These are phyloP conservation scores for Eriocheir sinensis DNA, from an alignment of 1,140 invertebrate genomes.

Conservation along the genomic window DNA sequence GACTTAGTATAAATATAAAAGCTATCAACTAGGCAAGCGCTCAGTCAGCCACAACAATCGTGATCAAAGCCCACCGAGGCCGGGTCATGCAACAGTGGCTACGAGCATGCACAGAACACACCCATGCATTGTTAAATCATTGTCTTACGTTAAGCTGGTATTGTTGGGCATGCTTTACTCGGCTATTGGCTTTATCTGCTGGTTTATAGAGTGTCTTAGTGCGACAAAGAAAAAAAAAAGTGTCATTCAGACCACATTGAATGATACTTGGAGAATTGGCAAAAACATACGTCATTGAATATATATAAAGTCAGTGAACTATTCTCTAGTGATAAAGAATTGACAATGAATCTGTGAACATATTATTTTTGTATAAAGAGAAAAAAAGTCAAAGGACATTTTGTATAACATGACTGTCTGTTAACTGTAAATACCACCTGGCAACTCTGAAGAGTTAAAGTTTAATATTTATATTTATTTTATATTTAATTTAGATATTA, in stretches of 20 bases:
- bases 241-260: constrained; percentile 73
- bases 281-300: constrained; percentile 64
- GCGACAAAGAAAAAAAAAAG: constrained; percentile 58
- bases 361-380: constrained; percentile 45
- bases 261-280: constrained; percentile 77
- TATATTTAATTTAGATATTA: constrained; percentile 65
- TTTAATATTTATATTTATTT: constrained; percentile 51
- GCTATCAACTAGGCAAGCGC: not conserved
- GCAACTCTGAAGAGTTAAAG: constrained; percentile 42
- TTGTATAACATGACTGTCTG: constrained; percentile 29
- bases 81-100: not conserved
- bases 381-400: constrained; percentile 50
- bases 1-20: not conserved
- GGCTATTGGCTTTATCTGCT: constrained; percentile 72
- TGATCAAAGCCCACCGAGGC: not conserved
- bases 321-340: constrained; percentile 40
- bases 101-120: constrained; percentile 40
- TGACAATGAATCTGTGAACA: not conserved
- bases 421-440: constrained; percentile 38
- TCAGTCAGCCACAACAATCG: not conserved
- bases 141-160: constrained; percentile 72
- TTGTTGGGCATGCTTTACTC: constrained; percentile 71
- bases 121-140: constrained; percentile 43
- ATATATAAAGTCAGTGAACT: constrained; percentile 22
- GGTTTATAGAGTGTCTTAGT: constrained; percentile 75